Evolutionary conservation across 2,113 vertebrate genomes (phyloP), one percentile per base, ranked within the genome.

Genomic region (Hydrochoerus hydrochaeris): DNA sequence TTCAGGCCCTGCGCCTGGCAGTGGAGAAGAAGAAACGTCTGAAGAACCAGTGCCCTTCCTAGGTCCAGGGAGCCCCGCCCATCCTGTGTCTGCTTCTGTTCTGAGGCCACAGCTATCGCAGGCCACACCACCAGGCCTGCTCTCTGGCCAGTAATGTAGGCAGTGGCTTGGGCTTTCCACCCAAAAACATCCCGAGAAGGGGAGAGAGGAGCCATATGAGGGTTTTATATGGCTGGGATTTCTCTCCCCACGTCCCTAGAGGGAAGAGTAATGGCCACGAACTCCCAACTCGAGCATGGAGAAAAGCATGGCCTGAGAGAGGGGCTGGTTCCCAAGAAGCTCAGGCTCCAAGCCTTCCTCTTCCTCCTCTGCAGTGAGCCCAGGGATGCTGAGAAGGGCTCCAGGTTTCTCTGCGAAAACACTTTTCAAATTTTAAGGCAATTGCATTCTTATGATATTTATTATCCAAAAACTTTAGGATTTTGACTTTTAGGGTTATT

Each of bases 11-110:
- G 95, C 97, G 94, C n/a, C 93, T 41, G 84, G 98, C 97, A 0
- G 94, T 99, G 90, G 98, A 98, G 95, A 98, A 96, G 95, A 98
- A 98, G 97, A 98, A 93, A 83, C 96, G 91, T 58, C 91, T 88
- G 22, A 98, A 92, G 93, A 98, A 94, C 67, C 98, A 77, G 95
- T 93, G 7, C 2, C 41, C 91, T 0, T 0, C 44, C n/a, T 86
- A 85, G 10, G 71, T 58, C 52, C 82, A 1, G 71, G 38, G 26
- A 0, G 32, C 52, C 81, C 67, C 75, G 41, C 4, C 1, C 7
- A n/a, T 24, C 63, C 93, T 20, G 32, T 93, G 77, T 92, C 94
- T 84, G n/a, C 65, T 87, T 87, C 85, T 32, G 0, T 32, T 38
- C 16, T 82, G 62, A 35, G 2, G 44, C 89, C 5, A 20, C 0